Percentiles rank a stretch among this genome's conserved stretches.
Evolutionary conservation across 2,113 vertebrate genomes (phyloP).

Genomic region (Cromileptes altivelis): DNA sequence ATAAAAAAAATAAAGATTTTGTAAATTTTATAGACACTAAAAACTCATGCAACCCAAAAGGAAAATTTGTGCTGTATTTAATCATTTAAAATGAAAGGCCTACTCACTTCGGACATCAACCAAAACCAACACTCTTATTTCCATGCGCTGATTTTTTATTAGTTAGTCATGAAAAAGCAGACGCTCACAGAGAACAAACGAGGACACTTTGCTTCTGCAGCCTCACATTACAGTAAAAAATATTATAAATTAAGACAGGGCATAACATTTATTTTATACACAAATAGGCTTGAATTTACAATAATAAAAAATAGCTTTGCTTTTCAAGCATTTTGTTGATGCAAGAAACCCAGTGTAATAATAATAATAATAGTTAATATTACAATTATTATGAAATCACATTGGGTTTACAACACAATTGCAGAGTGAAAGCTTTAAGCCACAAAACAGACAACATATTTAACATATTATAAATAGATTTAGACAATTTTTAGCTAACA

Average conservation of each 20-base stretch:
- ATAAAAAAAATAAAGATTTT: not conserved
- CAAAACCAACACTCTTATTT: slow-evolving; percentile 8
- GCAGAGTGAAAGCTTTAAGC: slow-evolving; percentile 62
- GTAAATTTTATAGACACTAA: not conserved
- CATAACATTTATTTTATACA: slow-evolving; percentile 54
- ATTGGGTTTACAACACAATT: slow-evolving; percentile 27
- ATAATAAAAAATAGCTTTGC: slow-evolving; percentile 52
- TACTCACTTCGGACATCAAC: not conserved
- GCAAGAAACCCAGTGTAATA: slow-evolving; percentile 17
- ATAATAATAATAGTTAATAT: slow-evolving; percentile 9
- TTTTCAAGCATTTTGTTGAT: slow-evolving; percentile 57
- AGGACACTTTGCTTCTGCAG: slow-evolving; percentile 50
- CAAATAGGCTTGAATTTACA: slow-evolving; percentile 52
- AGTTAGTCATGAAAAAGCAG: slow-evolving; percentile 59
- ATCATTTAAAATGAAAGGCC: not conserved
- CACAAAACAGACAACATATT: slow-evolving; percentile 66
- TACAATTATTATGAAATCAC: slow-evolving; percentile 3
- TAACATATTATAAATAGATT: slow-evolving; percentile 67
- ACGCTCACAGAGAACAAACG: slow-evolving; percentile 45
- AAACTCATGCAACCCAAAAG: not conserved
- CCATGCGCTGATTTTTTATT: slow-evolving; percentile 74
- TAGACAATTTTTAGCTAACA: slow-evolving; percentile 34
- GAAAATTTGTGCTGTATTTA: not conserved
- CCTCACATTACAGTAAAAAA: slow-evolving; percentile 65
- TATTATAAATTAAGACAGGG: slow-evolving; percentile 62